phyloP scores from a whole-genome alignment of 2,797 vertebrate species.

The Crocidura indochinensis region DNA sequence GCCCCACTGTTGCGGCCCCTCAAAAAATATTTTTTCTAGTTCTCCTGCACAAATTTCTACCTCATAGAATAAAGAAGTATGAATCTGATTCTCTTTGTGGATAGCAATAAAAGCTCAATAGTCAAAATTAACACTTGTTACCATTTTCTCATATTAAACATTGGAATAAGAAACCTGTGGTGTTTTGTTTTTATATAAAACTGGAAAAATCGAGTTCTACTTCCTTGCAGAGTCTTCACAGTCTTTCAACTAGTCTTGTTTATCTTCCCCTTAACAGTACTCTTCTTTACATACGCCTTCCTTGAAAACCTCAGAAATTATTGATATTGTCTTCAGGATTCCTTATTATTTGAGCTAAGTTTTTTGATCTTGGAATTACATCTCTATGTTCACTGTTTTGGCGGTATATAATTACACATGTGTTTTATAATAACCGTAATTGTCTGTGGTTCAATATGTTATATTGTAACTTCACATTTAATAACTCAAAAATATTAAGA shows the following conservation, averaged over 20 bases:
- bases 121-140: conserved; percentile 44
- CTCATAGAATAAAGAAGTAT: background rate
- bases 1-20: too few relatives aligned
- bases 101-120: conserved; percentile 29
- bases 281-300: background rate
- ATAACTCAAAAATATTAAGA: too few relatives aligned
- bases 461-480: too few relatives aligned
- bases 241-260: background rate
- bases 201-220: background rate
- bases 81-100: background rate
- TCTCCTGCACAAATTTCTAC: background rate
- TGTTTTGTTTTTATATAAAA: background rate
- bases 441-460: too few relatives aligned
- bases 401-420: background rate
- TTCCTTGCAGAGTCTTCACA: background rate
- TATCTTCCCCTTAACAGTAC: background rate
- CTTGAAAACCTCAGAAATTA: background rate
- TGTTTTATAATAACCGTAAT: background rate
- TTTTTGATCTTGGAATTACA: conserved; percentile 6
- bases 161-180: conserved; percentile 11
- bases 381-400: background rate
- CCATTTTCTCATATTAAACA: conserved; percentile 48
- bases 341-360: background rate
- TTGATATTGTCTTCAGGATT: background rate
- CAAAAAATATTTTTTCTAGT: background rate